phyloP scores from a whole-genome alignment of 2,113 vertebrate species.

The Limanda limanda region DNA sequence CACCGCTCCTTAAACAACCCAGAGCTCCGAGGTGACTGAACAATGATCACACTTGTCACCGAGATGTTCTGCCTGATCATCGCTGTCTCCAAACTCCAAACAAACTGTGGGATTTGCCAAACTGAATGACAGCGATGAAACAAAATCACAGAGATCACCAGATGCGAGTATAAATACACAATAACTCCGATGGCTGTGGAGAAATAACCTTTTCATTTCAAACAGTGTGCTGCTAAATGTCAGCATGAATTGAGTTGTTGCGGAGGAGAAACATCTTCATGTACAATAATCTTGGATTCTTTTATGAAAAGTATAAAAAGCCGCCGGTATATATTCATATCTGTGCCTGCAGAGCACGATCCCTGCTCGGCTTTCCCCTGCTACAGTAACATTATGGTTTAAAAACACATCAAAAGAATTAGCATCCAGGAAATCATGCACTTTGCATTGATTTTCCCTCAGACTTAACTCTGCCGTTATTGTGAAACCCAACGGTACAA shows the following conservation, averaged over 20 bases:
- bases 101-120: constrained; percentile 31
- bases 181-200: neutral
- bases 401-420: constrained; percentile 38
- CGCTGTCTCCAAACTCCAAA: constrained; percentile 23
- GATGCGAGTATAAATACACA: constrained; percentile 1
- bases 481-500: constrained; percentile 33
- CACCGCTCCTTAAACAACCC: neutral
- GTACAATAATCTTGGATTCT: constrained; percentile 3
- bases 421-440: constrained; percentile 20
- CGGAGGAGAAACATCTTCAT: constrained; percentile 19
- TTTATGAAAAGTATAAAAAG: constrained; percentile 1
- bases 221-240: constrained; percentile 43
- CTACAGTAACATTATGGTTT: neutral
- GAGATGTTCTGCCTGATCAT: constrained; percentile 7
- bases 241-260: constrained; percentile 19
- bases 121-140: constrained; percentile 3
- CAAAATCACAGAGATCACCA: constrained; percentile 14
- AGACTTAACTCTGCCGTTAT: constrained; percentile 38
- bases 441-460: constrained; percentile 36
- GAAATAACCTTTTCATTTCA: constrained; percentile 55
- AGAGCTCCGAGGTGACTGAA: neutral
- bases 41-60: neutral
- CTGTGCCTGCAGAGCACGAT: neutral
- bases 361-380: neutral
- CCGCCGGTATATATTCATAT: neutral